Evolutionary conservation across 1,140 invertebrate genomes (phyloP), one percentile per base, ranked within the genome.

Genomic region (Brachionus paranguensis): DNA sequence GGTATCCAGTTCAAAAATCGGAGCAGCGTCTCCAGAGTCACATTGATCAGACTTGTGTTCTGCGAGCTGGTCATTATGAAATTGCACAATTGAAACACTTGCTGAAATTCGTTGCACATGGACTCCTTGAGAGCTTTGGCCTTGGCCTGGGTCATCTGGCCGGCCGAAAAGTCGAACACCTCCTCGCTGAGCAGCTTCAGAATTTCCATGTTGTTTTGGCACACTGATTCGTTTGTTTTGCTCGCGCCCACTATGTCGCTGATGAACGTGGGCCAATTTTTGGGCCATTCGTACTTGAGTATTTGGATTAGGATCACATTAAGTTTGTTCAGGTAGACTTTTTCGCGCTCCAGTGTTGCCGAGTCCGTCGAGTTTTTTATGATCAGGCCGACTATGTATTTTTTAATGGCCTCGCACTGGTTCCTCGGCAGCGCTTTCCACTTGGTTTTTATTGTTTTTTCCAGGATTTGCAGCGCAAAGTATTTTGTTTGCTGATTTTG

Each of bases 1-100:
- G 98, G 98, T 88, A 99, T 99, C 98, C 98, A 99, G 88, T 98
- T 99, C 20, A 99, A 91, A 91, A 99, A 99, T 89, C 96, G 92
- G 68, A 99, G 90, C 68, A 99, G 91, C 24, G 98, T 99, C 88
- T 98, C 95, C 83, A 99, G 91, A 3, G 97, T 99, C 12, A 96
- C 94, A 33, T 55, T 84, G 8, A 70, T 55, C 27, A 78, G 70
- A 55, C 14, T 65, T 47, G n/a, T 27, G 27, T 64, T 64, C 60
- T 85, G 85, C 29, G 65, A 74, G 85, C 65, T 78, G n/a, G 33
- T 41, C 53, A 83, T 50, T 74, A 83, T 96, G 92, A 95, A 97
- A 88, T 97, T 95, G 91, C 97, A 99, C 6, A 99, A 92, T 86
- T 95, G 94, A 90, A 99, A 99, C 86, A 99, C 97, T 89, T 97